These are phyloP conservation scores for Aphelenchoides fujianensis DNA, from an alignment of 1,140 invertebrate genomes.

Conservation along the genomic window DNA sequence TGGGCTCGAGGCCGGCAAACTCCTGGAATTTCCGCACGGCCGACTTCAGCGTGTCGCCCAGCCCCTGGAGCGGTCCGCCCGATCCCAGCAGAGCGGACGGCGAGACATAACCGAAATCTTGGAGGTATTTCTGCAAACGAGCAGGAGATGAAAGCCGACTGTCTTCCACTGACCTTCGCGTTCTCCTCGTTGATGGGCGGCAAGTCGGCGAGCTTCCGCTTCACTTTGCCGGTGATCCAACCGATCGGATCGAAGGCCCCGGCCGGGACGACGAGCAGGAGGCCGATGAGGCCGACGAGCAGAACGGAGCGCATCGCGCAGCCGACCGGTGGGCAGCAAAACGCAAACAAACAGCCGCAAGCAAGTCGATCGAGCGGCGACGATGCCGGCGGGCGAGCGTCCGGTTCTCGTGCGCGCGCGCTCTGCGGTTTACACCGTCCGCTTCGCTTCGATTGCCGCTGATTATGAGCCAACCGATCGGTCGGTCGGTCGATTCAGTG, in stretches of 20 bases:
- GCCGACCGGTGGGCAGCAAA: conserved; percentile 1
- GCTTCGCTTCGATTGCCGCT: background rate
- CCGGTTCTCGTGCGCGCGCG: background rate
- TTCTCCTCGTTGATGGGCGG: conserved; percentile 51
- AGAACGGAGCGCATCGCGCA: background rate
- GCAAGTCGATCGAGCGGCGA: background rate
- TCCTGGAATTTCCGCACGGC: conserved; percentile 57
- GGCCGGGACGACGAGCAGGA: background rate
- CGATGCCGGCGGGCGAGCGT: background rate
- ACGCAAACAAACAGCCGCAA: background rate
- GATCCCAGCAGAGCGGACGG: conserved; percentile 36
- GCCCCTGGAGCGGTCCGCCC: conserved; percentile 17
- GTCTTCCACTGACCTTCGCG: conserved; percentile 45
- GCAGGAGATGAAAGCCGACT: conserved; percentile 24
- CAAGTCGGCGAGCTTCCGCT: conserved; percentile 10
- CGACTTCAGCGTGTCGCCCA: conserved; percentile 20
- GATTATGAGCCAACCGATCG: too few relatives aligned
- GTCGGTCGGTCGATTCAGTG: too few relatives aligned
- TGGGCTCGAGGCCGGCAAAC: conserved; percentile 53
- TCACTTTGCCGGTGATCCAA: background rate
- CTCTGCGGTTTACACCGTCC: conserved; percentile 1
- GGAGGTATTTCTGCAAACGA: conserved; percentile 52
- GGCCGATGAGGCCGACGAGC: background rate
- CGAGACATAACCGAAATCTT: conserved; percentile 57
- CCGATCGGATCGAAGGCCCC: conserved; percentile 10